These are phyloP conservation scores for Oxycera nigricornis DNA, from an alignment of 2,888 invertebrate species.

Conservation along the genomic window DNA sequence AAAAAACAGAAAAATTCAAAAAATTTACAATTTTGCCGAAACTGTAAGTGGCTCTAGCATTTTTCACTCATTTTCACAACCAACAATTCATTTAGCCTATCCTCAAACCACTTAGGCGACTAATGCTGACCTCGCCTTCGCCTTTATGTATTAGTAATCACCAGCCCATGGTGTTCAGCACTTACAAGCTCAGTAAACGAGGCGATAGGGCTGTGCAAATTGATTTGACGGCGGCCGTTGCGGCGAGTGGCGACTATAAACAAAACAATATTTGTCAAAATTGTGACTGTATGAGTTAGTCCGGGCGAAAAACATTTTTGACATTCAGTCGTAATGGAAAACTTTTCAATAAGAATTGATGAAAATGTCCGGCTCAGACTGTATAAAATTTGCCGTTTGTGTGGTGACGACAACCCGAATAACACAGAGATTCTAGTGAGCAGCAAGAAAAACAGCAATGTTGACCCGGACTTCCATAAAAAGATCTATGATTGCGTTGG, in stretches of 20 bases:
- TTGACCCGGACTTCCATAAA: conserved; percentile 56
- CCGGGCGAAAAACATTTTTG: conserved; percentile 31
- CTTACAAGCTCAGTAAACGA: no score
- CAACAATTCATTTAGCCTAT: no score
- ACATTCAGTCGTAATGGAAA: conserved; percentile 52
- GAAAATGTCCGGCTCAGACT: conserved; percentile 58
- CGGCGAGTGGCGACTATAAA: conserved; percentile 18
- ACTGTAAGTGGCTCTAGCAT: no score
- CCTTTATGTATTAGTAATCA: no score
- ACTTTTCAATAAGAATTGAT: conserved; percentile 61
- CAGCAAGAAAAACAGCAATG: conserved; percentile 33
- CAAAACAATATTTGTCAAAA: conserved; percentile 2
- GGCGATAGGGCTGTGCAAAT: conserved; percentile 10
- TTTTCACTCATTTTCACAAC: no score
- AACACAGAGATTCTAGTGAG: conserved; percentile 54
- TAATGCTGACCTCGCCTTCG: no score
- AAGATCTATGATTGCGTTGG: conserved; percentile 58
- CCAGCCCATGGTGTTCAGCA: no score
- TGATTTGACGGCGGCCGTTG: not conserved
- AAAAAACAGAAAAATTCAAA: no score
- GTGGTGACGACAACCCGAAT: conserved; percentile 60
- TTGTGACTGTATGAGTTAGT: conserved; percentile 8
- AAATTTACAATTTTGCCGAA: no score
- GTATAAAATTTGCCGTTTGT: conserved; percentile 60
- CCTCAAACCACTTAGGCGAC: no score